Evolutionary conservation across 2,797 vertebrate species (phyloP).

Genomic region (Momotus momota): DNA sequence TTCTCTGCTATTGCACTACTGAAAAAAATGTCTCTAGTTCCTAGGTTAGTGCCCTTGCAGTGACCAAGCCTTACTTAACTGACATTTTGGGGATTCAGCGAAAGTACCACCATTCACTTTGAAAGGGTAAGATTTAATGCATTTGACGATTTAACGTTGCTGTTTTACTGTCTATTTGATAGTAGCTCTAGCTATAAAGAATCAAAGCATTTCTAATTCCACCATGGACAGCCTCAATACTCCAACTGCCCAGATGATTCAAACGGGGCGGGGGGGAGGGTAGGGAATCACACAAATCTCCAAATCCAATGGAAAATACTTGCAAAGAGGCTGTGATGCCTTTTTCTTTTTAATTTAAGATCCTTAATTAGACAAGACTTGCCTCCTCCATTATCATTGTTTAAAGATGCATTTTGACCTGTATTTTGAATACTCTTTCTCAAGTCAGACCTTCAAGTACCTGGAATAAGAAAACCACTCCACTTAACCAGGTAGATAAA

Average conservation of each 20-base stretch:
- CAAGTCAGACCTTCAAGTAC: neutral
- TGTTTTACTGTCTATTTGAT: neutral
- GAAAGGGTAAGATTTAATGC: neutral
- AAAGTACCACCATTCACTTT: neutral
- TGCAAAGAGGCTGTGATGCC: neutral
- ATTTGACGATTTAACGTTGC: neutral
- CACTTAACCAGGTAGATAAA: neutral
- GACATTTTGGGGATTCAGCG: neutral
- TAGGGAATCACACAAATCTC: neutral
- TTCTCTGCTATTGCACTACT: neutral
- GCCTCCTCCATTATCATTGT: neutral
- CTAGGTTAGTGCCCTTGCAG: neutral
- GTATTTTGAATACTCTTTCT: neutral
- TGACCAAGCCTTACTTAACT: neutral
- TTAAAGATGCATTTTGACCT: neutral
- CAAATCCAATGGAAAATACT: neutral
- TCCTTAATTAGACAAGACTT: neutral
- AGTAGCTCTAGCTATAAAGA: neutral
- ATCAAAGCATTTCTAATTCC: neutral
- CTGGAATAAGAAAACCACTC: neutral
- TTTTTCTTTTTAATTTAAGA: neutral
- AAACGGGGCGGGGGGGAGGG: rapidly evolving
- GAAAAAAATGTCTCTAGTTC: neutral
- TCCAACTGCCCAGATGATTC: neutral
- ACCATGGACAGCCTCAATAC: neutral